Base-by-base conservation (phyloP, 2,888 invertebrate genomes). In the Caenorhabditis virilis region DNA sequence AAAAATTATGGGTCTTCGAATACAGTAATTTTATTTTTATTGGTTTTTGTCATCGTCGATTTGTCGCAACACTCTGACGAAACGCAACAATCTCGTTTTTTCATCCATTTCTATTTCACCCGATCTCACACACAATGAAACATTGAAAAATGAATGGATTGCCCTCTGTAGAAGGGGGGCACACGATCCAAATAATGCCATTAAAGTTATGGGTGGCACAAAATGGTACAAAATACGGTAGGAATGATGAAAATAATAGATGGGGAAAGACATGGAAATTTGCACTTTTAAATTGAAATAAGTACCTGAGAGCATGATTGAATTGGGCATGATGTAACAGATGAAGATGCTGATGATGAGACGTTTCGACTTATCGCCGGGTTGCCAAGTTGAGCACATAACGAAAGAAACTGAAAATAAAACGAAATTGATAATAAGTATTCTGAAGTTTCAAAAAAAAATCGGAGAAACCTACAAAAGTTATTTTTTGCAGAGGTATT, bases 321-420 rank as follows among this genome's bases (percentile, higher is more conserved):
- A 45, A 64, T 64, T 26, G 64, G 64, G 25, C 64, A 64, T n/a
- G 64, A 64, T 0, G 64, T 54, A 13, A 22, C 16, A 22, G 64
- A 51, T 13, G 64, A 51, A 7, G 58, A 54, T n/a, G 54, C 54
- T 4, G 63, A 57, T 11, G 64, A 58, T 1, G 63, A 63, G 9
- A 64, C 54, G 41, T 64, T 64, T 9, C 64, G 54, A 36, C 51
- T 54, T 26, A 47, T 54, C 22, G 42, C n/a, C 2, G 53, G 47
- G 23, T 51, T 48, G 16, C 64, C 72, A 30, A 72, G 51, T 57
- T 72, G 72, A 49, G 72, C 72, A 47, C 69, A 72, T 33, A 72
- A 49, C 22, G 64, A 64, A 13, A 71, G 52, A 36, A 63, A 55
- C 58, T 67, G 57, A 35, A 60, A 62, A 16, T 26, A 41, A n/a